Evolutionary conservation across 2,888 invertebrate species (phyloP).

Genomic region (Cephus pulcher): DNA sequence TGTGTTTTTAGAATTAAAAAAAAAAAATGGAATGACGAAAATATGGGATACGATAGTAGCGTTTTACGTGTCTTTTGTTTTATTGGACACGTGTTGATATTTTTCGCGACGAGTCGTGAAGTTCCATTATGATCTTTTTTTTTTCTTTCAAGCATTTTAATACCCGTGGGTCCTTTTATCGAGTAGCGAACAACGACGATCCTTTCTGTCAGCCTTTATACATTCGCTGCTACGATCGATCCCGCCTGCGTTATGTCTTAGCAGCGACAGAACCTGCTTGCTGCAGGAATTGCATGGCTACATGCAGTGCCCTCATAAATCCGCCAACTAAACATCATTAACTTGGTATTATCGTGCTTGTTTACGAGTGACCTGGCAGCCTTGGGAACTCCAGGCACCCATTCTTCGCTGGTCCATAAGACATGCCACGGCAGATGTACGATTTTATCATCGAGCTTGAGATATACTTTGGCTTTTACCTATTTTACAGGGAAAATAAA

Average conservation of each 20-base stretch:
- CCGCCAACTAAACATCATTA: conserved; percentile 53
- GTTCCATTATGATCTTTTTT: not conserved
- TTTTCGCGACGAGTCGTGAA: not conserved
- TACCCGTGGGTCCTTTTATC: not conserved
- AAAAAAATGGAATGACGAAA: not conserved
- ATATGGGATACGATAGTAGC: not conserved
- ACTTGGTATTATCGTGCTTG: conserved; percentile 47
- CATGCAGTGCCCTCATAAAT: conserved; percentile 49
- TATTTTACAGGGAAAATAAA: not conserved
- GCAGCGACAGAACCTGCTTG: not conserved
- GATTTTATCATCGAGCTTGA: not conserved
- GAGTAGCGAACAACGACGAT: not conserved
- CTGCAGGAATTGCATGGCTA: conserved; percentile 5
- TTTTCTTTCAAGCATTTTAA: not conserved
- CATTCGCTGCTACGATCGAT: not conserved
- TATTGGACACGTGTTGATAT: not conserved
- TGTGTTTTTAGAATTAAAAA: not conserved
- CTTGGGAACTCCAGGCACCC: conserved; percentile 32
- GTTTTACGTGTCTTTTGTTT: not conserved
- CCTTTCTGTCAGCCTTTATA: not conserved
- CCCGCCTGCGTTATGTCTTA: not conserved
- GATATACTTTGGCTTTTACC: not conserved
- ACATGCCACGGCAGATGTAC: not conserved
- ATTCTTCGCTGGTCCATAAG: not conserved
- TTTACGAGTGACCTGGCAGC: conserved; percentile 37